Base-by-base conservation (phyloP, 1,140 invertebrate species). In the Scaptodrosophila lebanonensis region DNA sequence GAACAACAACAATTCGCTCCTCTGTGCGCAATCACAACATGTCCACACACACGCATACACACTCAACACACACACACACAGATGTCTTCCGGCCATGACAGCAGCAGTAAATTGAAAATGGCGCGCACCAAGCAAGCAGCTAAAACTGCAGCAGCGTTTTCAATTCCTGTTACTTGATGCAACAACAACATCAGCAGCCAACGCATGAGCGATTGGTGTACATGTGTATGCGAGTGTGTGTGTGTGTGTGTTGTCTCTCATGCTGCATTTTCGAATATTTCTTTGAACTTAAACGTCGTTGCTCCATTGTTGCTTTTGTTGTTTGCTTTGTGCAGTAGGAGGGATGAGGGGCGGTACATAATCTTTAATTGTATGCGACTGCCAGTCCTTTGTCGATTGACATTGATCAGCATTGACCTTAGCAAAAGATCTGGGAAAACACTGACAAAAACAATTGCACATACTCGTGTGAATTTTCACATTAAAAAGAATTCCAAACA, bases 61-160 rank as follows among this genome's bases (percentile, higher is more conserved):
- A 47, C 45, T 16, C 65, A 61, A 27, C 53, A 39, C 44, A 52
- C 54, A 49, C 58, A 65, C n/a, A n/a, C 36, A 33, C 63, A 72
- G 63, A 72, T 72, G 69, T 72, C 69, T 72, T 72, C 63, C 68
- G 69, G 69, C 68, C 62, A 71, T 72, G 68, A 72, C 68, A 71
- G 68, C 68, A 58, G 52, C 69, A 72, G 69, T 72, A 72, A 72
- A 72, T 72, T 72, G 68, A 72, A 72, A 72, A 72, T 63, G 68
- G 62, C 68, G 56, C 54, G 40, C 67, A 66, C 22, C 38, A 25
- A 32, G 17, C 11, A 39, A 29, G 35, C 47, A 25, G 16, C 29
- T 15, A 32, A n/a, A 43, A 9, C 20, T n/a, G 39, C 20, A 44
- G 36, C 12, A 11, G 12, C 12, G 42, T 67, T 72, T 63, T 43